Evolutionary conservation across 2,113 vertebrate genomes (phyloP).

Genomic region (Elachura formosa): DNA sequence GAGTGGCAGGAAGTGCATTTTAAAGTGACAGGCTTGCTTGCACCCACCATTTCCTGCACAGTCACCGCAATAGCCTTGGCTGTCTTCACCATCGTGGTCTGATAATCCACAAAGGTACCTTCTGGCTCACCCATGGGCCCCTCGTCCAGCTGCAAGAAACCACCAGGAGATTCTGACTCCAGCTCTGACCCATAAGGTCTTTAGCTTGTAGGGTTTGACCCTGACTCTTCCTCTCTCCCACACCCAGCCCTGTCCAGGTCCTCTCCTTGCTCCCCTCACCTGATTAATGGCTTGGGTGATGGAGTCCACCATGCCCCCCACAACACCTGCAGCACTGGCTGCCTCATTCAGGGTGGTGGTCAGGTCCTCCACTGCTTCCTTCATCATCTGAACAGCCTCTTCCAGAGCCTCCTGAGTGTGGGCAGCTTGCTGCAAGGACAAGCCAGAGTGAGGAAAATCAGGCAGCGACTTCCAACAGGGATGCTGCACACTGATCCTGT

Average conservation of each 20-base stretch:
- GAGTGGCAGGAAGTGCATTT: neutral
- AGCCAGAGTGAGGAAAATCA: neutral
- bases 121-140: constrained; percentile 83
- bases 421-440: constrained; percentile 76
- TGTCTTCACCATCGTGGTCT: constrained; percentile 97
- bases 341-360: constrained; percentile 87
- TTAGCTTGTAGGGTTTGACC: neutral
- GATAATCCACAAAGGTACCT: constrained; percentile 96
- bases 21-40: neutral
- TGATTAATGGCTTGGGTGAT: constrained; percentile 94
- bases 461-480: rapidly evolving
- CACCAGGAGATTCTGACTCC: neutral
- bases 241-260: neutral
- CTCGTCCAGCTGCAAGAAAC: constrained; percentile 81
- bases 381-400: constrained; percentile 97
- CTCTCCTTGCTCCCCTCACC: constrained; percentile 20
- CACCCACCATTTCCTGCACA: constrained; percentile 93
- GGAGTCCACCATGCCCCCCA: constrained; percentile 95
- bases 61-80: constrained; percentile 97
- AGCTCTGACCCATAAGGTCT: neutral
- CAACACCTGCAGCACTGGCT: constrained; percentile 89
- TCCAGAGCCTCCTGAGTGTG: constrained; percentile 95
- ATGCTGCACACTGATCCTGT: neutral
- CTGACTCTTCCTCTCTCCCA: neutral
- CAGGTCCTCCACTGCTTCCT: constrained; percentile 93